Conservation (phyloP, 1,140 invertebrate genomes). For the Leucophenga varia region DNA sequence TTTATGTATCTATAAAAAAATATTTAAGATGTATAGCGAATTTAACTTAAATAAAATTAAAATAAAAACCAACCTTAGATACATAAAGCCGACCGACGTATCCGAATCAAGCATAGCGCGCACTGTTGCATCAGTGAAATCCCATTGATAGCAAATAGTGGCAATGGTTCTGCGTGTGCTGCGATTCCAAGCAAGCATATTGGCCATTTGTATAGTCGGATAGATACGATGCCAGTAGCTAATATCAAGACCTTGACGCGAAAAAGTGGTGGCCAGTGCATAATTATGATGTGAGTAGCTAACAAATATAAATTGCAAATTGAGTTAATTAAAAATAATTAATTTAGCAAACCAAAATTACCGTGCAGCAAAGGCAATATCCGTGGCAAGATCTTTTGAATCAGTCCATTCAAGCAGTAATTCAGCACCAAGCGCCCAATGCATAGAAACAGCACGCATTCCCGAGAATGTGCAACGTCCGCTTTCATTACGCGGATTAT, state of each 20-base stretch:
- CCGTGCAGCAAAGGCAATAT: conserved; percentile 43
- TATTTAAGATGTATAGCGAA: background rate
- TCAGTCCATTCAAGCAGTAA: conserved; percentile 44
- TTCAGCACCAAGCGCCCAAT: conserved; percentile 43
- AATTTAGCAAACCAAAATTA: background rate
- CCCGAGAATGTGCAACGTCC: conserved; percentile 44
- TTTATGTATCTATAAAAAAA: conserved; percentile 24
- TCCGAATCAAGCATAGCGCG: conserved; percentile 49
- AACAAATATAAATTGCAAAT: too few relatives aligned
- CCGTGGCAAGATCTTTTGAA: conserved; percentile 23
- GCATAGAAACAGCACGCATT: conserved; percentile 35
- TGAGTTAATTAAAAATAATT: background rate
- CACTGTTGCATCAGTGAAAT: conserved; percentile 40
- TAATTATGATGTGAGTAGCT: conserved; percentile 38
- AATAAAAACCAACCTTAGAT: conserved; percentile 31
- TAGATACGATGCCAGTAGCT: conserved; percentile 54
- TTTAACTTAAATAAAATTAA: background rate
- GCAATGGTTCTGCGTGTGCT: conserved; percentile 42
- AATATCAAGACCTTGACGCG: conserved; percentile 40
- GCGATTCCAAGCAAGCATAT: conserved; percentile 42
- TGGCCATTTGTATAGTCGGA: conserved; percentile 48
- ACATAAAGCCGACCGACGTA: conserved; percentile 48
- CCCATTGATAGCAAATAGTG: conserved; percentile 49
- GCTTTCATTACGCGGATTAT: conserved; percentile 36
- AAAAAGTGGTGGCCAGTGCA: conserved; percentile 35